These are phyloP conservation scores for Diarsia rubi DNA, from an alignment of 2,888 invertebrate genomes.

Conservation along the genomic window DNA sequence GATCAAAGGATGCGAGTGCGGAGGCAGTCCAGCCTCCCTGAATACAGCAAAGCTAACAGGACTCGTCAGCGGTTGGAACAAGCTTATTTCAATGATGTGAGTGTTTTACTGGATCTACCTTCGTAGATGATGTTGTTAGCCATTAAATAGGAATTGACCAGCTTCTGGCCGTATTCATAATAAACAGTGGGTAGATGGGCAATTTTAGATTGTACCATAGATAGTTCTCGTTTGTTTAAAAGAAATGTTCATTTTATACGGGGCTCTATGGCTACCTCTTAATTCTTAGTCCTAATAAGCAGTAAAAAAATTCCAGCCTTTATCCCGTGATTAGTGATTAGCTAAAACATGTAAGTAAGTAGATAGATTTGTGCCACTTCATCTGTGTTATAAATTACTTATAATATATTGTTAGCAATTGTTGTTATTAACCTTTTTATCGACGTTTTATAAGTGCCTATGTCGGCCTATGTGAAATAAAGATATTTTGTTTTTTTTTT, in stretches of 20 bases:
- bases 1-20: conserved; percentile 87
- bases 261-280: not conserved
- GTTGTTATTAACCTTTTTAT: no score
- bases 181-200: not conserved
- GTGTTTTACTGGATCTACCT: conserved; percentile 64
- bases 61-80: conserved; percentile 85
- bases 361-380: not conserved
- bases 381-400: not conserved
- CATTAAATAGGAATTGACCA: not conserved
- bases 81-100: conserved; percentile 88
- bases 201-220: not conserved
- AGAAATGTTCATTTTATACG: not conserved
- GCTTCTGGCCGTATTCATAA: not conserved
- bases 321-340: not conserved
- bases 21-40: conserved; percentile 88
- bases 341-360: not conserved
- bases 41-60: conserved; percentile 85
- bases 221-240: conserved; percentile 1
- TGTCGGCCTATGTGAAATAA: no score
- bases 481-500: no score
- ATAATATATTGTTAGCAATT: no score
- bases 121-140: conserved; percentile 20
- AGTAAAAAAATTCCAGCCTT: no score
- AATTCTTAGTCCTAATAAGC: no score
- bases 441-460: no score